These are phyloP conservation scores for Caranx ignobilis DNA, from an alignment of 2,113 vertebrate genomes.

Conservation along the genomic window DNA sequence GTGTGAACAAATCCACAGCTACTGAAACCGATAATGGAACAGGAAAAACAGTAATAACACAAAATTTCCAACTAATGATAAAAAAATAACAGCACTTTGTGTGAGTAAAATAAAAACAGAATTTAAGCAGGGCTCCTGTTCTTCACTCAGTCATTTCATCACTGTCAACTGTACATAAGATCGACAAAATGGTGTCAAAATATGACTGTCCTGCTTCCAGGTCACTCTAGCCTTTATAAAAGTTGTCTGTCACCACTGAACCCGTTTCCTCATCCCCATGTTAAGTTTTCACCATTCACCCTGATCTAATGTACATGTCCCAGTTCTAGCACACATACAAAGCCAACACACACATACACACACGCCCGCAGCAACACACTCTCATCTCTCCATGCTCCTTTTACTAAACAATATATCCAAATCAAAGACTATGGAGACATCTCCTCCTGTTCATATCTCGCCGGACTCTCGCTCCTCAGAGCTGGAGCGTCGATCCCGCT, in stretches of 20 bases:
- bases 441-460: constrained; percentile 78
- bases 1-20: constrained; percentile 33
- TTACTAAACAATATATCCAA: constrained; percentile 63
- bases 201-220: constrained; percentile 42
- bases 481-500: constrained; percentile 83
- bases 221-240: constrained; percentile 41
- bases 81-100: constrained; percentile 59
- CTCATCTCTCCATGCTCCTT: constrained; percentile 51
- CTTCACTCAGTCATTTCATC: constrained; percentile 23
- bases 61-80: constrained; percentile 47
- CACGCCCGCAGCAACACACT: constrained; percentile 32
- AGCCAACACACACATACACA: constrained; percentile 36
- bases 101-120: constrained; percentile 68
- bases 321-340: constrained; percentile 58
- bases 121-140: constrained; percentile 39
- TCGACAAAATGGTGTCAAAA: constrained; percentile 43
- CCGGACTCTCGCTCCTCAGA: constrained; percentile 86
- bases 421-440: constrained; percentile 38
- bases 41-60: constrained; percentile 45
- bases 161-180: constrained; percentile 47
- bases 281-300: constrained; percentile 17
- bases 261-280: constrained; percentile 30
- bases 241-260: constrained; percentile 46
- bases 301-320: constrained; percentile 51
- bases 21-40: constrained; percentile 45